Percentiles rank a stretch among this genome's conserved stretches.
Evolutionary conservation across 2,888 invertebrate genomes (phyloP).

Genomic region (Trichopoda pennipes): DNA sequence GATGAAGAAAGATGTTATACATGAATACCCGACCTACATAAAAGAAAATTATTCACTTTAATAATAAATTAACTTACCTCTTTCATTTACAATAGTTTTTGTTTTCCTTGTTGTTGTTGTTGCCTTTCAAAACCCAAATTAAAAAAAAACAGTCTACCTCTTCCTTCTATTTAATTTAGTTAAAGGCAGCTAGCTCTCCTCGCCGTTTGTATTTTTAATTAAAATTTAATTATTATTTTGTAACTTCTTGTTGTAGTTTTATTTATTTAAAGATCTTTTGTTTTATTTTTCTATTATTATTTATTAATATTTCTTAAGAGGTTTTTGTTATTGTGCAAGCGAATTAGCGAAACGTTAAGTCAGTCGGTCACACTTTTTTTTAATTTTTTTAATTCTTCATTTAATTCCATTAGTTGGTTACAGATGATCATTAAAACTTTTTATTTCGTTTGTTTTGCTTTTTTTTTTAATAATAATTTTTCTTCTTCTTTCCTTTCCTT

Average conservation of each 20-base stretch:
- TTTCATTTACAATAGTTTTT: constrained; percentile 68
- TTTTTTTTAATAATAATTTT: constrained; percentile 9
- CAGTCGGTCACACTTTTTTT: constrained; percentile 37
- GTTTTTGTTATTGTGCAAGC: constrained; percentile 42
- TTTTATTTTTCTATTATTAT: constrained; percentile 9
- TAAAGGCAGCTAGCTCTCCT: too few relatives aligned
- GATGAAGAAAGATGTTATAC: constrained; percentile 60
- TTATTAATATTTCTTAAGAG: constrained; percentile 22
- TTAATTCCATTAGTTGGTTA: constrained; percentile 50
- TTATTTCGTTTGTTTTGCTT: constrained; percentile 50
- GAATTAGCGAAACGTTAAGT: constrained; percentile 13
- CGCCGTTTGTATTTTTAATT: too few relatives aligned
- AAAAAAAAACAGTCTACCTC: constrained; percentile 33
- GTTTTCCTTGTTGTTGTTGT: constrained; percentile 55
- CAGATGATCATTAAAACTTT: constrained; percentile 44
- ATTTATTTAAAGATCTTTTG: constrained; percentile 4
- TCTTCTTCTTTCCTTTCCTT: constrained; percentile 33
- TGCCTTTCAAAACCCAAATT: constrained; percentile 47
- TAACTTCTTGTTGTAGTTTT: constrained; percentile 16
- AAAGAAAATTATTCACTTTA: constrained; percentile 67
- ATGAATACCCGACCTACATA: constrained; percentile 66
- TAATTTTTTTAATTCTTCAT: constrained; percentile 32
- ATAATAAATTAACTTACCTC: constrained; percentile 62
- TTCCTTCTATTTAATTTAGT: background rate
- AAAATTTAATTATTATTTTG: constrained; percentile 13